A percentile compares a stretch with the other conserved stretches of the same genome.
Conservation (phyloP, 2,113 vertebrate genomes). For the Cygnus atratus region DNA sequence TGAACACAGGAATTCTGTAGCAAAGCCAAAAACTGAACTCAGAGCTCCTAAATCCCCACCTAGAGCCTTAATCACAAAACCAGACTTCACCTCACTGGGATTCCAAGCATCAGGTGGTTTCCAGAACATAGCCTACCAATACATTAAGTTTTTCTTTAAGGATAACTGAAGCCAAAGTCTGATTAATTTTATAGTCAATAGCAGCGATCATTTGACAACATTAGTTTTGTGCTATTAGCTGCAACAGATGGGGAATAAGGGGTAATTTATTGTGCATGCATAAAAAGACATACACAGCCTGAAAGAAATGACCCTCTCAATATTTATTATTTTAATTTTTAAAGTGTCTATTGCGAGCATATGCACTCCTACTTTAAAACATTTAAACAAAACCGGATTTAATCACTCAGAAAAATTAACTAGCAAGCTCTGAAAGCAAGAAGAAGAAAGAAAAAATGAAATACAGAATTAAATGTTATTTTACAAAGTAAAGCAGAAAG, state of each 20-base stretch:
- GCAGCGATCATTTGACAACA: conserved; percentile 41
- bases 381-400: conserved; percentile 20
- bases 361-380: conserved; percentile 26
- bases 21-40: conserved; percentile 33
- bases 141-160: conserved; percentile 26
- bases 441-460: neutral
- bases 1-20: conserved; percentile 20
- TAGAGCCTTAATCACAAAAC: conserved; percentile 38
- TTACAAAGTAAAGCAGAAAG: neutral
- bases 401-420: conserved; percentile 45
- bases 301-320: conserved; percentile 44
- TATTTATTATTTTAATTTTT: conserved; percentile 65
- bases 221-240: conserved; percentile 52
- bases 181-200: conserved; percentile 49
- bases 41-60: neutral
- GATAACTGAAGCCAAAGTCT: conserved; percentile 22
- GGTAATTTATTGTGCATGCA: conserved; percentile 9
- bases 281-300: conserved; percentile 6
- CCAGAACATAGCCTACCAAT: neutral
- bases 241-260: conserved; percentile 26
- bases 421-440: neutral
- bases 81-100: neutral
- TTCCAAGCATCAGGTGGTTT: neutral
- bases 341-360: conserved; percentile 18
- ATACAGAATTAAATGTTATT: neutral